Evolutionary conservation across 2,113 vertebrate species (phyloP), one percentile per base, ranked within the genome.

Genomic region (Neoarius graeffei): DNA sequence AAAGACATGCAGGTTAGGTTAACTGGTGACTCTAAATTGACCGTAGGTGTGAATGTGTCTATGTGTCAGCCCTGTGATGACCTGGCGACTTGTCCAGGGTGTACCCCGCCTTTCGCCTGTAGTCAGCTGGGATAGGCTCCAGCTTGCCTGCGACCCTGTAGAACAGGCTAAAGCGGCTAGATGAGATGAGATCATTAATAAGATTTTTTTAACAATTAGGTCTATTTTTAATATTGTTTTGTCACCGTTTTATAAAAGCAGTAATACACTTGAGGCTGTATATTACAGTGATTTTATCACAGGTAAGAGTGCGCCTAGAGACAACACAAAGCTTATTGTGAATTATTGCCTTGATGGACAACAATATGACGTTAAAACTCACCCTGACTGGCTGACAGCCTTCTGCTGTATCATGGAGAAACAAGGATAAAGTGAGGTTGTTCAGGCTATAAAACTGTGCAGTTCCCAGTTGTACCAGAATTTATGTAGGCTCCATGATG

Each of bases 361-460:
- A 50, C 23, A 25, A 13, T 52, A 54, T 77, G 48, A 77, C 3
- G 19, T 23, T 42, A 76, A 10, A 1, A 25, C 42, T 1, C 5
- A 4, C 54, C 15, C 79, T 67, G 87, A 86, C 86, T 79, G 83
- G 84, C 77, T 81, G 48, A 30, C 7, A 54, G 83, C 50, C 35
- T 42, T 77, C 3, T 81, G 89, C 87, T 56, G 42, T 66, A 66
- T 90, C 81, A 84, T 30, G 42, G n/a, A 30, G 6, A 20, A 82
- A 84, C 81, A 84, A 64, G 35, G n/a, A n/a, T 89, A 69, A 69
- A 27, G n/a, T 30, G 66, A 30, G 27, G 27, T 4, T 30, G 30
- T 73, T 35, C 30, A 73, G 69, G 17, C 7, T 73, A 42, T 15
- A 71, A 42, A 7, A 2, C 30, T 69, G 13, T 7, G 30, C 42